Base-by-base conservation (phyloP, 2,113 vertebrate species). In the Halichoeres trimaculatus region DNA sequence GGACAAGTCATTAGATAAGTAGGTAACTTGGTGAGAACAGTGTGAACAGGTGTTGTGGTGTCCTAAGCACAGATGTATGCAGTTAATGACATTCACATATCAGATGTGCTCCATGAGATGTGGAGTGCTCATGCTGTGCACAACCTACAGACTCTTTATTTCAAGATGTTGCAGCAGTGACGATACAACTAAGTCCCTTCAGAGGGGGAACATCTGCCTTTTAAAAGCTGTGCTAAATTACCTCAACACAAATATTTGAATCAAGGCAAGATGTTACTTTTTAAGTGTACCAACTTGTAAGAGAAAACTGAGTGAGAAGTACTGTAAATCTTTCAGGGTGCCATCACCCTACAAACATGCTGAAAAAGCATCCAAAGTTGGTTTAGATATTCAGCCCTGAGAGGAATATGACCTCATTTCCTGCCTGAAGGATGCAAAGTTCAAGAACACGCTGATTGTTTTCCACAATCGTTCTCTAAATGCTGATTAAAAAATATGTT, bases 21-120 rank as follows among this genome's bases (percentile, higher is more conserved):
- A 22, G 53, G 17, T 26, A 48, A 54, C 41, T 80, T 76, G 10
- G 10, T 0, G 19, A 53, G 36, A 80, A 60, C 58, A 53, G 61
- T 53, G 52, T 65, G 52, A 78, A 54, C 80, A 80, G 65, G 61
- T 80, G 73, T 51, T 43, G 47, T 13, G 30, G 62, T 52, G 67
- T 79, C 70, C 66, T 40, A 38, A 41, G 52, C 41, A 22, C 67
- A 78, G 70, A 51, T 78, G 57, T 56, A 55, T 45, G 53, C 26
- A 22, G 22, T 64, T 64, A 69, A 61, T 58, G 56, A 74, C 63
- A 22, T 68, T 61, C 38, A 17, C 43, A 20, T 47, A 50, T 69
- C 50, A 62, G 47, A 50, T 57, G 36, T 45, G 43, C 45, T 43
- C 16, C 13, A 16, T 43, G 41, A 16, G 13, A 14, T 43, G 36